Base-by-base conservation (phyloP, 2,797 vertebrate species). In the Tympanoctomys barrerae region DNA sequence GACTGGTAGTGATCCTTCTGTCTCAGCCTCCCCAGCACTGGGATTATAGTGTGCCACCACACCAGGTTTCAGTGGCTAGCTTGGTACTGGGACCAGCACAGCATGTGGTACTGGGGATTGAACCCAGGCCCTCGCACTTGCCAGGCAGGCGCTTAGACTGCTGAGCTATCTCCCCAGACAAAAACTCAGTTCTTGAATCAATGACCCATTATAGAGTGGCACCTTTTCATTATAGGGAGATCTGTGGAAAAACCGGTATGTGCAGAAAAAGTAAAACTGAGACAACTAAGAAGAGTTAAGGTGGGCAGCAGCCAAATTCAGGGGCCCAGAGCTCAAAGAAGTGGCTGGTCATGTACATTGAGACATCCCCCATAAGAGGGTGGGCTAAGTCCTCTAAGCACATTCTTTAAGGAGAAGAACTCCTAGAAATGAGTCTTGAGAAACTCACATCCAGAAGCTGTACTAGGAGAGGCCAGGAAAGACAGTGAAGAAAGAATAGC, bases 381-480 rank as follows among this genome's bases (percentile, higher is more conserved):
- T 61, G 42, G 42, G 57, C 78, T 89, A 90, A 85, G 82, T 77
- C 24, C 62, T 52, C 66, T 59, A 84, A 7, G 36, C 36, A 64
- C 61, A 85, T 16, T 7, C 26, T 26, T 22, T 36, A 59, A 16
- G 24, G 39, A 71, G 71, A 70, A 91, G 49, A 39, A 31, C 36
- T 28, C 7, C 13, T 49, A 70, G 3, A 83, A 87, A 1, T 62
- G 33, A 94, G 46, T 42, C 31, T 52, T 54, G 21, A 75, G 73
- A 93, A 92, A 89, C 33, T 77, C 64, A 93, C 9, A 70, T n/a
- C 73, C 21, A 7, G 33, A 92, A 91, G 64, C 75, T 80, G 61
- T n/a, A 68, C 33, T 68, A 86, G 52, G 8, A 90, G 49, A 91
- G 64, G 36, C 52, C n/a, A 71, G 52, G 33, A 70, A 78, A 75